Evolutionary conservation across 2,888 invertebrate genomes (phyloP).

Genomic region (Drosophila atripex): DNA sequence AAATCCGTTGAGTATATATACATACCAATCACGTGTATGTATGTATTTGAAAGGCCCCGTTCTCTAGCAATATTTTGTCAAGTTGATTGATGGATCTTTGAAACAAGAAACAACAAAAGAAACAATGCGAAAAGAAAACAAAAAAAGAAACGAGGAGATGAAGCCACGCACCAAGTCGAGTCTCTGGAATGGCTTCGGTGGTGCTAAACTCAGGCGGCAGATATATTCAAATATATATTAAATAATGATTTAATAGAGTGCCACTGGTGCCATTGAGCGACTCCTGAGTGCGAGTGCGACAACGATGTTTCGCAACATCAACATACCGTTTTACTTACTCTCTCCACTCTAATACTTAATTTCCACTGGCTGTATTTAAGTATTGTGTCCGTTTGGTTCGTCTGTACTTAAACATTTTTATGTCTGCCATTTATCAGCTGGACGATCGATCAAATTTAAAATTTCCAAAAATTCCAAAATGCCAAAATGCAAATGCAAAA

Average conservation of each 20-base stretch:
- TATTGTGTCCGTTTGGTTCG: conserved; percentile 82
- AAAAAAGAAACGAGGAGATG: conserved; percentile 21
- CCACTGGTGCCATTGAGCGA: conserved; percentile 75
- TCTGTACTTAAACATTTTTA: conserved; percentile 83
- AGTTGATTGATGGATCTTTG: conserved; percentile 71
- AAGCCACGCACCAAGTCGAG: conserved; percentile 63
- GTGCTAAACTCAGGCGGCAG: conserved; percentile 38
- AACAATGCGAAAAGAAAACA: conserved; percentile 45
- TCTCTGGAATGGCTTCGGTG: conserved; percentile 74
- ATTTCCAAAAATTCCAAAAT: conserved; percentile 50
- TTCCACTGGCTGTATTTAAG: conserved; percentile 70
- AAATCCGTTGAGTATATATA: conserved; percentile 55
- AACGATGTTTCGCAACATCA: conserved; percentile 54
- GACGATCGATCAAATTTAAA: conserved; percentile 63
- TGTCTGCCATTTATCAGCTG: conserved; percentile 81
- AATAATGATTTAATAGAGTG: conserved; percentile 28
- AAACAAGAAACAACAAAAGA: conserved; percentile 50
- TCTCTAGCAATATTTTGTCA: conserved; percentile 81
- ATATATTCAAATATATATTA: background rate
- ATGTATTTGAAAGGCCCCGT: conserved; percentile 64
- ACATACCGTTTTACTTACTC: conserved; percentile 62
- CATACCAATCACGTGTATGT: conserved; percentile 34
- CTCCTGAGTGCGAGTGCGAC: conserved; percentile 61
- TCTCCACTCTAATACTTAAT: conserved; percentile 62
- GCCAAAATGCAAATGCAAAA: conserved; percentile 52